These are phyloP conservation scores for Mycalesis mineus DNA, from an alignment of 2,888 invertebrate species.

Conservation along the genomic window DNA sequence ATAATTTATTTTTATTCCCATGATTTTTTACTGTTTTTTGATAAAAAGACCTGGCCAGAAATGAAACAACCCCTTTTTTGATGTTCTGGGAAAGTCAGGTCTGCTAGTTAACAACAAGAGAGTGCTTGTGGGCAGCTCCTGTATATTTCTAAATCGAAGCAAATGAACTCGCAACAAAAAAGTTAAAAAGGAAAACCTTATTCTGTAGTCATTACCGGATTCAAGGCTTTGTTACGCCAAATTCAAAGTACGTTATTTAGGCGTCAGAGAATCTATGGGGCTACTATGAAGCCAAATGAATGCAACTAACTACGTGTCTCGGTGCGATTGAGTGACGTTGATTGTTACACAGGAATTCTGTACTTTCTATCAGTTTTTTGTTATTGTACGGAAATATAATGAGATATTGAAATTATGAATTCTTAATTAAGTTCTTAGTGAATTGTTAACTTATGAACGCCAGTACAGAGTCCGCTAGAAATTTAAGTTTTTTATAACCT, in stretches of 20 bases:
- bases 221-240: constrained; percentile 14
- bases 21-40: too few species aligned
- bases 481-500: too few species aligned
- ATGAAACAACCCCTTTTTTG: too few species aligned
- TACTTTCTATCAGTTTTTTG: background rate
- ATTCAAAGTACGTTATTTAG: constrained; percentile 23
- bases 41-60: too few species aligned
- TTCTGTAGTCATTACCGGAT: constrained; percentile 20
- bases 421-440: background rate
- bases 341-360: background rate
- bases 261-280: constrained; percentile 3
- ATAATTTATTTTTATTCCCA: too few species aligned
- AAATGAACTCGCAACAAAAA: too few species aligned
- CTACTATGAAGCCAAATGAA: background rate
- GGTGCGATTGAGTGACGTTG: background rate
- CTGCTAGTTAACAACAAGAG: too few species aligned
- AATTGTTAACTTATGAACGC: background rate
- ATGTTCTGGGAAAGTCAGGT: too few species aligned
- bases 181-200: too few species aligned
- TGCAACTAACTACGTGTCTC: background rate
- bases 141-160: too few species aligned
- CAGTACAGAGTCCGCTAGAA: too few species aligned
- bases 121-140: too few species aligned
- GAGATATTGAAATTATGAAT: background rate
- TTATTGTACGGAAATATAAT: background rate